Evolutionary conservation across 1,140 invertebrate species (phyloP), one percentile per base, ranked within the genome.

Genomic region (Plodia interpunctella): DNA sequence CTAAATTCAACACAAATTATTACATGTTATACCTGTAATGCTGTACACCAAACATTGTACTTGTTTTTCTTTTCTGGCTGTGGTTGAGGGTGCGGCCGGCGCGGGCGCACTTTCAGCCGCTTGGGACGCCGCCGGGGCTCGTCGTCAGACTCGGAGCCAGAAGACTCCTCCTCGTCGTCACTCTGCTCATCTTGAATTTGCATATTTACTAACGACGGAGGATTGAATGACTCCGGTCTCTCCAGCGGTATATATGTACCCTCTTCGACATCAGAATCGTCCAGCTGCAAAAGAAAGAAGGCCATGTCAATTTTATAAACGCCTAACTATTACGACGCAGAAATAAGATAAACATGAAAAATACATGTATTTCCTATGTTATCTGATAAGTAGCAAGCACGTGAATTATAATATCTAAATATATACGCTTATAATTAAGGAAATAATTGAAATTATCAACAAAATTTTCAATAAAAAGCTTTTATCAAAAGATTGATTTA

Each of bases 21-120:
- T 5, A 60, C 2, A 35, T 11, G 8, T 17, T 25, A 55, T 71
- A 87, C 87, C 83, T 89, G 78, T 59, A 89, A 74, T 55, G 87
- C 65, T 72, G 83, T 83, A 59, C 83, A 85, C 87, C 87, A 89
- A 68, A 89, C 69, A 70, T 87, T 86, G 58, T 89, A 89, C 82
- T 89, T 89, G 11, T 86, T 75, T 61, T 79, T 87, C 62, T 85
- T 86, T 11, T 70, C 74, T 18, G 72, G 44, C 21, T 79, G 72
- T 0, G 65, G 10, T 44, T 72, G 75, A 5, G 60, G 63, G 44
- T 80, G 80, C n/a, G 87, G 79, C 2, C 79, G 69, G 15, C 74
- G 67, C 13, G 78, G 80, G 17, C 82, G 72, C 28, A 89, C 17
- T 51, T 89, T 89, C 5, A 76, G 76, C 0, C 87, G 76, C 54